Base-by-base conservation (phyloP, 2,888 invertebrate species). In the Leptinotarsa juncta region DNA sequence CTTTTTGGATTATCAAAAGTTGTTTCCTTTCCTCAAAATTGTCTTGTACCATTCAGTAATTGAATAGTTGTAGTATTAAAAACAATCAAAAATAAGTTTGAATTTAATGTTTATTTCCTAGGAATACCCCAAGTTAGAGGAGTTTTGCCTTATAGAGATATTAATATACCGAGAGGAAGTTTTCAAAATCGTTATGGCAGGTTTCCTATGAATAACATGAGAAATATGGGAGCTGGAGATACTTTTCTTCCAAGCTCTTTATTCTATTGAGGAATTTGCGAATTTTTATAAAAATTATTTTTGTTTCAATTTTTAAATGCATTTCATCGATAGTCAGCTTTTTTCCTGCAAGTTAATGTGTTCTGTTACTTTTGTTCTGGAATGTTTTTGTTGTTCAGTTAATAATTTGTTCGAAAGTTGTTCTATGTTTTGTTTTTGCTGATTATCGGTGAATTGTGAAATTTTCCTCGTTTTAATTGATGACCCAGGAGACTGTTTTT, bases 221-320 rank as follows among this genome's bases (percentile, higher is more conserved):
- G 84, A 80, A 83, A 85, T 82, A 83, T 86, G 84, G 86, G 85
- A 70, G 86, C 86, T 49, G 87, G 87, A 60, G 87, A 87, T 80
- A 85, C 84, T 70, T 83, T 84, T 78, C 83, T 83, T 76, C 85
- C 85, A 79, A 84, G 81, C 79, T 84, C 84, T 71, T 85, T 86
- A 81, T 86, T 80, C 80, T 85, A 83, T 78, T 85, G 75, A 83
- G 60, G 57, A 71, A 69, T 55, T 49, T 65, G 20, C 26, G 32
- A 55, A 55, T 71, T 73, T 42, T 69, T 60, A 60, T 67, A 42
- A 51, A 74, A 76, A 70, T 57, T 49, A 67, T 73, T 67, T 76
- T 79, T 75, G 74, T 70, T 78, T 77, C 57, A 49, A 71, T 75
- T 77, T 76, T 77, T 74, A 76, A 72, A 67, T 70, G 62, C 68